Base-by-base conservation (phyloP, 2,797 vertebrate genomes). In the Syngnathus acus region DNA sequence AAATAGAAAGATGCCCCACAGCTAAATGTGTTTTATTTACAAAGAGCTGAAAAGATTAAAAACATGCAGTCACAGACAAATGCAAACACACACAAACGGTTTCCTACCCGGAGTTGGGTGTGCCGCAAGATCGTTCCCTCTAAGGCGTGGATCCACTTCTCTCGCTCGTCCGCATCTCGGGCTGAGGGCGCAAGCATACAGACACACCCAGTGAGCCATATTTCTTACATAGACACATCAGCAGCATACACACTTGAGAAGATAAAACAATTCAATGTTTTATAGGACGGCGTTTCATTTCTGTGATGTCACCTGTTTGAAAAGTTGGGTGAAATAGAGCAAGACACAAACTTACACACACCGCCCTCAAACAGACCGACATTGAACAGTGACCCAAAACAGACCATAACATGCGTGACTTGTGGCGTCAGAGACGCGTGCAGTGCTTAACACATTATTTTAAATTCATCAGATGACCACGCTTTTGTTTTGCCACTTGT, bases 81-180 rank as follows among this genome's bases (percentile, higher is more conserved):
- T 53, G 11, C 37, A 19, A 13, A 67, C 54, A 71, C 37, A 51
- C 40, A 62, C 8, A 14, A 10, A 51, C n/a, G 39, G 39, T 63
- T 62, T 78, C 91, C 80, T 92, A 96, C 97, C 90, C 90, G 92
- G 75, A 97, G 91, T 68, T 99, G 97, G 70, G 96, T 97, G 83
- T 99, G 97, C 64, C 96, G 95, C 67, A 98, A 94, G 87, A 99
- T 99, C 3, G 97, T 98, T 82, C 98, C 97, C 82, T 99, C 97
- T 98, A 99, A 92, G 79, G 97, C 97, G 45, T 98, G 94, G 83
- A 99, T 98, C 97, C 97, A 99, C 93, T 99, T 99, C 85, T 99
- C 97, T 81, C 97, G 92, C 76, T 99, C 97, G 69, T 99, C 97
- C 77, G 97, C 95, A 92, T 99, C 96, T 84, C 97, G 93, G 78